phyloP scores from a whole-genome alignment of 2,113 vertebrate species.

The Chaetorhynchus papuensis region DNA sequence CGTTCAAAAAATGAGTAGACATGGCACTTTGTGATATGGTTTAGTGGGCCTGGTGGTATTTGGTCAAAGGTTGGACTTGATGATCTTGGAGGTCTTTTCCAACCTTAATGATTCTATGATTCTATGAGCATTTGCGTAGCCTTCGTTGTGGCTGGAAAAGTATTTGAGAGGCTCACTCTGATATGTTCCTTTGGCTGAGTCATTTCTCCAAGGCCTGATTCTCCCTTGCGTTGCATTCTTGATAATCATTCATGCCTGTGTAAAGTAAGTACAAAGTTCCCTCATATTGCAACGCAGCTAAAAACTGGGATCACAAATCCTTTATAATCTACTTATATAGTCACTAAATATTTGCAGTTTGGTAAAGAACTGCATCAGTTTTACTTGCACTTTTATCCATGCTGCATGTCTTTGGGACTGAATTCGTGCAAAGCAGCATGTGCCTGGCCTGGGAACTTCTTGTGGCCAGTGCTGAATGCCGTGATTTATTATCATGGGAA shows the following conservation, averaged over 20 bases:
- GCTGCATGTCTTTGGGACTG: background rate
- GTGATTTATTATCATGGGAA: background rate
- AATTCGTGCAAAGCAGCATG: background rate
- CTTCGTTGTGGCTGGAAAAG: background rate
- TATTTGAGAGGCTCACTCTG: background rate
- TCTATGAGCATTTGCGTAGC: background rate
- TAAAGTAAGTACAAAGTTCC: background rate
- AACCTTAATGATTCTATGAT: background rate
- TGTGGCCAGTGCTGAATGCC: background rate
- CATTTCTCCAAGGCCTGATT: background rate
- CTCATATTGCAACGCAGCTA: rapidly evolving
- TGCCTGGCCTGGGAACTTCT: background rate
- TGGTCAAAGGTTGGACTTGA: background rate
- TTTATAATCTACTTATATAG: background rate
- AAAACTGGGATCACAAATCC: background rate
- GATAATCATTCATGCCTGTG: background rate
- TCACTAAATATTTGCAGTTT: background rate
- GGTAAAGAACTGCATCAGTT: background rate
- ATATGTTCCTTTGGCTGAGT: background rate
- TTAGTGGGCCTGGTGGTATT: background rate
- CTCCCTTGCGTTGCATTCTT: background rate
- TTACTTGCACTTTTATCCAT: background rate
- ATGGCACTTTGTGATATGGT: background rate
- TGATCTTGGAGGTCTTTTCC: background rate
- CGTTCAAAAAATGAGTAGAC: background rate